A percentile compares a stretch with the other conserved stretches of the same genome.
These are phyloP conservation scores for Operophtera brumata DNA, from an alignment of 2,888 invertebrate species.

Conservation along the genomic window DNA sequence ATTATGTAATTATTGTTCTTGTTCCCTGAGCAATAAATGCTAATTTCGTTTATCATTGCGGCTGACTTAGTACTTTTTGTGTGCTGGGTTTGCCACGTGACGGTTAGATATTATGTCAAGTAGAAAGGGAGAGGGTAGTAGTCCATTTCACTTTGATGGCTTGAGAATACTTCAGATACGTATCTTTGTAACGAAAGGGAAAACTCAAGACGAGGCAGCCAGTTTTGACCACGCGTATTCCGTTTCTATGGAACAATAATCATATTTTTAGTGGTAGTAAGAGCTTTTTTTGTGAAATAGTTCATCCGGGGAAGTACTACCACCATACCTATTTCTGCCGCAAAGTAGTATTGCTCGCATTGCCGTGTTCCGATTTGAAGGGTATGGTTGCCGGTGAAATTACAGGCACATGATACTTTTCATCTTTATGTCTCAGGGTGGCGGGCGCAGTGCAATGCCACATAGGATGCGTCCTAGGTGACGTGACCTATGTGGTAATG, in stretches of 20 bases:
- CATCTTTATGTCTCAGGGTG: too few relatives aligned
- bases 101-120: slow-evolving; percentile 52
- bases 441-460: too few relatives aligned
- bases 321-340: too few relatives aligned
- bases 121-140: slow-evolving; percentile 48
- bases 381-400: too few relatives aligned
- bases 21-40: slow-evolving; percentile 53
- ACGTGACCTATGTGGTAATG: too few relatives aligned
- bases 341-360: too few relatives aligned
- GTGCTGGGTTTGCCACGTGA: slow-evolving; percentile 63
- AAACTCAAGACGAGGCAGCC: slow-evolving; percentile 41
- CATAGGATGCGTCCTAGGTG: too few relatives aligned
- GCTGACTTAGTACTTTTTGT: slow-evolving; percentile 61
- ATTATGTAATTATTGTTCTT: slow-evolving; percentile 55
- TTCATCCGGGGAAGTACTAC: too few relatives aligned
- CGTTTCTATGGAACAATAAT: slow-evolving; percentile 26
- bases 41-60: slow-evolving; percentile 54
- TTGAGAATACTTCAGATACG: slow-evolving; percentile 57
- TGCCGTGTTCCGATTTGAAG: too few relatives aligned
- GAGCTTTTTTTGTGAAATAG: too few relatives aligned
- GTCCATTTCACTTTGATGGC: slow-evolving; percentile 54
- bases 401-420: too few relatives aligned
- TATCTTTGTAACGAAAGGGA: slow-evolving; percentile 67
- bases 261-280: too few relatives aligned
- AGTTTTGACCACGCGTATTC: slow-evolving; percentile 52